Conservation (phyloP, 2,113 vertebrate genomes). For the Anoura caudifer region DNA sequence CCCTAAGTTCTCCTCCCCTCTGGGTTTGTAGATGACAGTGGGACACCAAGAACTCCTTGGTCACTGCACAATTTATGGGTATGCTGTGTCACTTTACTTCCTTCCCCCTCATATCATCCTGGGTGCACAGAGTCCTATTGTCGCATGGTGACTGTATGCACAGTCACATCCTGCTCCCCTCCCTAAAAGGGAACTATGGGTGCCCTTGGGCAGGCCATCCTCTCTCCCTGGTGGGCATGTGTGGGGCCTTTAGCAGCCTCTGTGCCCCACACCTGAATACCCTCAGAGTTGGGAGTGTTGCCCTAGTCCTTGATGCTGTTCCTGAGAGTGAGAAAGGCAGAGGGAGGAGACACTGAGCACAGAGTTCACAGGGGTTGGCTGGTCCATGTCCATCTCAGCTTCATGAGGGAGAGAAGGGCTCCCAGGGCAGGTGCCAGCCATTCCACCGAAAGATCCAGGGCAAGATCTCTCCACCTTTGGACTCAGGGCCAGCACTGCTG, state of each 20-base stretch:
- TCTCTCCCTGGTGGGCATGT: background rate
- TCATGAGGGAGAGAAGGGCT: no score
- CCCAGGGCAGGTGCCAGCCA: background rate
- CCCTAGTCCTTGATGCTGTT: background rate
- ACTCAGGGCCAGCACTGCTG: background rate
- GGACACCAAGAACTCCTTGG: conserved; percentile 86
- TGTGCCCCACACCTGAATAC: rapidly evolving
- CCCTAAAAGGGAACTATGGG: background rate
- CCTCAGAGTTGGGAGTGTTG: rapidly evolving
- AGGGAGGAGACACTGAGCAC: background rate
- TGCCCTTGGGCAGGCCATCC: background rate
- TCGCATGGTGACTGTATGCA: no score
- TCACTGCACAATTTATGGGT: conserved; percentile 92
- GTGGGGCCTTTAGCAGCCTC: background rate
- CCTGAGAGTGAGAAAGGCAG: background rate
- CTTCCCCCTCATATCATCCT: conserved; percentile 79
- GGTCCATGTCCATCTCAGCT: no score
- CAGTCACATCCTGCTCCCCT: rapidly evolving
- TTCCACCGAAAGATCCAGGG: background rate
- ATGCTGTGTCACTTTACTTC: conserved; percentile 91
- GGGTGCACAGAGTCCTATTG: background rate
- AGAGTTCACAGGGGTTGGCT: background rate
- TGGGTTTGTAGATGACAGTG: conserved; percentile 89
- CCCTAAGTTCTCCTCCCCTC: background rate
- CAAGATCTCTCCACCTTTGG: background rate